Evolutionary conservation across 2,113 vertebrate genomes (phyloP), one percentile per base, ranked within the genome.

Genomic region (Coptodon bakossiorum): DNA sequence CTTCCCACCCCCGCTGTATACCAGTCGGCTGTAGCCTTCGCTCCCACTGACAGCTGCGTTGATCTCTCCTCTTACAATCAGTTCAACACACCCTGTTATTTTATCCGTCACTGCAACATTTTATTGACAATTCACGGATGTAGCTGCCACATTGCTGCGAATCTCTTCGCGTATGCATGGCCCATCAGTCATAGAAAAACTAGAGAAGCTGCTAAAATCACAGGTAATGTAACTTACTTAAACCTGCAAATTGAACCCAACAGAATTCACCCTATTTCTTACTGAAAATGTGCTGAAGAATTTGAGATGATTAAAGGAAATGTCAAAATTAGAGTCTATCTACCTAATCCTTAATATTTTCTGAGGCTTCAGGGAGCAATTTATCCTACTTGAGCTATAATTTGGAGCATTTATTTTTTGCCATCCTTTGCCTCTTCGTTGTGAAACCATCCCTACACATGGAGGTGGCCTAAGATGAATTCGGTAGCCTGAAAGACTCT

Each of bases 401-500:
- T 73, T 36, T 43, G n/a, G n/a, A 43, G 38, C 17, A 50, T 78
- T 50, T n/a, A 31, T 50, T 31, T 78, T 31, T 19, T 31, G 16
- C 82, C 9, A 40, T 48, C 7, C 7, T 22, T 43, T 52, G 27
- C 4, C 14, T 81, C 6, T 43, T 76, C 19, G 11, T 36, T 7
- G 17, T 14, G 17, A 29, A 57, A 36, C 14, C 50, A 36, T 57
- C 29, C 17, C 36, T 43, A 78, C 34, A 84, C n/a, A 66, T 45
- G 17, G 36, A 48, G 14, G 31, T 63, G 40, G 22, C 31, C 31
- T 22, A n/a, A 85, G 59, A 40, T 86, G 81, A 68, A 85, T 81
- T 85, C 1, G 56, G 36, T 24, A 53, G 68, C 56, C 53, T 56
- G 16, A 89, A 48, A 86, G 38, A 66, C 71, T 68, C 50, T 84